These are phyloP conservation scores for Echinops telfairi DNA, from an alignment of 2,113 vertebrate genomes.

Conservation along the genomic window DNA sequence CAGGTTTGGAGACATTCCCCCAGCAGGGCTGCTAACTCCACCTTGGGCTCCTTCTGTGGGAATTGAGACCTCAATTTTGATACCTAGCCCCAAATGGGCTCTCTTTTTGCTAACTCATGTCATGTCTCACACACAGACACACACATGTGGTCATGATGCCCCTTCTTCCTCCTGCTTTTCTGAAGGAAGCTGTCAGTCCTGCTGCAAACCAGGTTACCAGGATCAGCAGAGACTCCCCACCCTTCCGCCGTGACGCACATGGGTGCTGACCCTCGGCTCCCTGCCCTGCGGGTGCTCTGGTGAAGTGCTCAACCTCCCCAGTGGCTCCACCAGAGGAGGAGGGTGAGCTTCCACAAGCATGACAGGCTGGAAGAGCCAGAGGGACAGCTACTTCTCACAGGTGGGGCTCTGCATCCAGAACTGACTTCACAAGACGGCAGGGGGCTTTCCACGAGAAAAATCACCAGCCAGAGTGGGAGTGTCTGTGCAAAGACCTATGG, in stretches of 20 bases:
- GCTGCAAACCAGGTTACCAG: too few relatives aligned
- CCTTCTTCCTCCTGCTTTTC: not conserved
- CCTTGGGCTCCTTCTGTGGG: not conserved
- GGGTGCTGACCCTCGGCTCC: too few relatives aligned
- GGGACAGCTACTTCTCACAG: not conserved
- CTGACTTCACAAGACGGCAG: not conserved
- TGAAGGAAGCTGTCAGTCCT: not conserved
- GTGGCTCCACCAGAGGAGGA: not conserved
- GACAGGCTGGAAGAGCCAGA: not conserved
- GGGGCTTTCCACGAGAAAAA: not conserved
- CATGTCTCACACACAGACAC: not conserved
- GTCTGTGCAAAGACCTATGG: not conserved
- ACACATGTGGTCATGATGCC: too few relatives aligned
- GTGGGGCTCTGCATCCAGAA: not conserved
- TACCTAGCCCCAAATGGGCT: not conserved
- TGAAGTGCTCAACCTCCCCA: not conserved
- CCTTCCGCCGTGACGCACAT: not conserved
- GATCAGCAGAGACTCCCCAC: not conserved
- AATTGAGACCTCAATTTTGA: not conserved
- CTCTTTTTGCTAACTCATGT: not conserved
- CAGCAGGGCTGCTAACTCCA: not conserved
- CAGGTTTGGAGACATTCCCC: not conserved
- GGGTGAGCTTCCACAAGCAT: not conserved
- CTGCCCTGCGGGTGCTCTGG: too few relatives aligned
- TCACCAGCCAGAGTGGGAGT: not conserved